phyloP scores from a whole-genome alignment of 2,888 invertebrate genomes.

The Dynastes maya region DNA sequence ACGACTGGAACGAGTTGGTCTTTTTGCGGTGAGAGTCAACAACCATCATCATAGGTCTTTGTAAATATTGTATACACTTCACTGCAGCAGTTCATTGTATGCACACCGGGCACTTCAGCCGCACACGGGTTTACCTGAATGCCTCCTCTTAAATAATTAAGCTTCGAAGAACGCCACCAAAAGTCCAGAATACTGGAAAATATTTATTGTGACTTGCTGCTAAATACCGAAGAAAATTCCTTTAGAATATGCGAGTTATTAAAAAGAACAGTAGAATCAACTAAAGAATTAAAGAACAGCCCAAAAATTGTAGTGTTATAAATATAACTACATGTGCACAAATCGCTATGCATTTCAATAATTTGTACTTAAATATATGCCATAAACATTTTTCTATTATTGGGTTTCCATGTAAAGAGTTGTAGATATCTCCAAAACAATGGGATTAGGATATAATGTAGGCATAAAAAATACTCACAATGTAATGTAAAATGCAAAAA shows the following conservation, averaged over 20 bases:
- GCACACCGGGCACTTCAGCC: conserved; percentile 60
- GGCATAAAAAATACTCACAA: too few relatives aligned
- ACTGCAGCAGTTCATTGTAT: conserved; percentile 57
- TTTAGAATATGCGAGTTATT: conserved; percentile 8
- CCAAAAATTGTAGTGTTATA: too few relatives aligned
- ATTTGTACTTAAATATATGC: too few relatives aligned
- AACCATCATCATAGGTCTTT: conserved; percentile 57
- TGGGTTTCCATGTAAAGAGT: too few relatives aligned
- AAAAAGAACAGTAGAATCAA: too few relatives aligned
- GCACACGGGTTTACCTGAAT: conserved; percentile 57
- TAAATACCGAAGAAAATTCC: conserved; percentile 37
- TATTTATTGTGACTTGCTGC: conserved; percentile 54
- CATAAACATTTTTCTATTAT: too few relatives aligned
- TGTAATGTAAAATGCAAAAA: too few relatives aligned
- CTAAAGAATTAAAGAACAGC: too few relatives aligned
- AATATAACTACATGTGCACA: too few relatives aligned
- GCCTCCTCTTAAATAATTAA: conserved; percentile 54
- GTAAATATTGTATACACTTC: conserved; percentile 58
- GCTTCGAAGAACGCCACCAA: conserved; percentile 40
- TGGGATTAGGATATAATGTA: too few relatives aligned
- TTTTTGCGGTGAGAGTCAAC: conserved; percentile 60
- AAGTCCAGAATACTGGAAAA: conserved; percentile 52
- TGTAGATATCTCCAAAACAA: too few relatives aligned
- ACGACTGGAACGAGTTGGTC: conserved; percentile 55
- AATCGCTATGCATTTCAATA: too few relatives aligned